Evolutionary conservation across 2,113 vertebrate species (phyloP).

Genomic region (Ia io): DNA sequence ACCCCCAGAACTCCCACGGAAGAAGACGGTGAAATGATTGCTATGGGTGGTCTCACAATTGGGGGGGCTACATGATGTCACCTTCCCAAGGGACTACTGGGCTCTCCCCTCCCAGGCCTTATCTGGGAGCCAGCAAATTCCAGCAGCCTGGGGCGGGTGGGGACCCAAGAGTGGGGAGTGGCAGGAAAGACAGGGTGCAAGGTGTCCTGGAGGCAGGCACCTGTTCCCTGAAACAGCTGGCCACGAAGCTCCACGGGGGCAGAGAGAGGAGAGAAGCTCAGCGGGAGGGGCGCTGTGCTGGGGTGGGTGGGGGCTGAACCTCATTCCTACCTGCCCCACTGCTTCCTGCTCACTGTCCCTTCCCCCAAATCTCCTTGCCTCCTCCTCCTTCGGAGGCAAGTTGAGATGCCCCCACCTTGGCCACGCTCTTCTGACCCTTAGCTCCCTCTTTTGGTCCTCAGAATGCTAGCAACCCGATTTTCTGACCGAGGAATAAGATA

Average conservation of each 20-base stretch:
- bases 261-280: not conserved
- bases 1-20: too few relatives aligned
- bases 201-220: slow-evolving; percentile 54
- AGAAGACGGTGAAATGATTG: not conserved
- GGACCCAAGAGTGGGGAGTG: not conserved
- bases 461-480: not conserved
- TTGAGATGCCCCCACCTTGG: not conserved
- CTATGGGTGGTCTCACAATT: not conserved
- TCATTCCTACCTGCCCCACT: too few relatives aligned
- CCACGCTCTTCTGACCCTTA: not conserved
- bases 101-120: not conserved
- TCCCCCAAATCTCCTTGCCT: not conserved
- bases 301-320: not conserved
- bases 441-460: not conserved
- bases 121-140: not conserved
- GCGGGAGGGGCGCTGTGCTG: not conserved
- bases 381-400: not conserved
- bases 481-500: not conserved
- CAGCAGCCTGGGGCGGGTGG: not conserved
- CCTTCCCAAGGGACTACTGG: not conserved
- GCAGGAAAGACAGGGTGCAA: not conserved
- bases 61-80: not conserved
- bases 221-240: slow-evolving; percentile 83
- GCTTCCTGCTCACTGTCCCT: not conserved
- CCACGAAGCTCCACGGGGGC: slow-evolving; percentile 80